These are phyloP conservation scores for Sebastes steindachneri DNA, from an alignment of 2,797 vertebrate genomes.

Conservation along the genomic window DNA sequence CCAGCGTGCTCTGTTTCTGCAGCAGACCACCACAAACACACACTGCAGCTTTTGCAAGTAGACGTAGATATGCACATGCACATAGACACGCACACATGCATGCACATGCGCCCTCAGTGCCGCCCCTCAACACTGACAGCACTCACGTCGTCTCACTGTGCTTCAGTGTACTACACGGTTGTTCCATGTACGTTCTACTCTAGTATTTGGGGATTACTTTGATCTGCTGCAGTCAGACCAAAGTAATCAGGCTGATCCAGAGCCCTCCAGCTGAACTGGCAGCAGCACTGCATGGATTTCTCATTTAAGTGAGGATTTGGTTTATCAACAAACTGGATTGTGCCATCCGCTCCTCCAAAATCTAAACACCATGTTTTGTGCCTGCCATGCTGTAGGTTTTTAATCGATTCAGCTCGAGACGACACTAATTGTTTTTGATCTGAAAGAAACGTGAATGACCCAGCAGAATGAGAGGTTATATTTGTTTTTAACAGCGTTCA, in stretches of 20 bases:
- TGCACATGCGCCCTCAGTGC: background rate
- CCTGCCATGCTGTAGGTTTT: constrained; percentile 9
- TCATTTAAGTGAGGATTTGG: constrained; percentile 74
- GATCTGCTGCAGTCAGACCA: constrained; percentile 70
- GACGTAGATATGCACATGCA: background rate
- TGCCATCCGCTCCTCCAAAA: constrained; percentile 33
- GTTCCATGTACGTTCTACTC: constrained; percentile 41
- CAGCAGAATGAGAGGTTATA: constrained; percentile 16
- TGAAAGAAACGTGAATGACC: constrained; percentile 31
- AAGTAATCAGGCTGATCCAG: constrained; percentile 78
- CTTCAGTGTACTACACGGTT: constrained; percentile 27
- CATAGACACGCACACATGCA: background rate
- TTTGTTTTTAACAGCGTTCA: constrained; percentile 28
- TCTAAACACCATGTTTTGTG: constrained; percentile 26
- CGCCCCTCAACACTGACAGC: background rate
- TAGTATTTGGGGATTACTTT: constrained; percentile 73
- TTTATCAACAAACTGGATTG: constrained; percentile 67
- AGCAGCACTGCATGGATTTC: constrained; percentile 59
- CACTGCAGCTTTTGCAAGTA: background rate
- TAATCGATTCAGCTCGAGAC: constrained; percentile 29
- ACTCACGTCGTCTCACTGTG: background rate
- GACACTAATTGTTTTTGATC: constrained; percentile 51
- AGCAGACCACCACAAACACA: background rate
- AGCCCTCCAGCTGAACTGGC: constrained; percentile 68
- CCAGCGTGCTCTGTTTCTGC: constrained; percentile 27